phyloP scores from a whole-genome alignment of 2,113 vertebrate species.

The Platanista minor region DNA sequence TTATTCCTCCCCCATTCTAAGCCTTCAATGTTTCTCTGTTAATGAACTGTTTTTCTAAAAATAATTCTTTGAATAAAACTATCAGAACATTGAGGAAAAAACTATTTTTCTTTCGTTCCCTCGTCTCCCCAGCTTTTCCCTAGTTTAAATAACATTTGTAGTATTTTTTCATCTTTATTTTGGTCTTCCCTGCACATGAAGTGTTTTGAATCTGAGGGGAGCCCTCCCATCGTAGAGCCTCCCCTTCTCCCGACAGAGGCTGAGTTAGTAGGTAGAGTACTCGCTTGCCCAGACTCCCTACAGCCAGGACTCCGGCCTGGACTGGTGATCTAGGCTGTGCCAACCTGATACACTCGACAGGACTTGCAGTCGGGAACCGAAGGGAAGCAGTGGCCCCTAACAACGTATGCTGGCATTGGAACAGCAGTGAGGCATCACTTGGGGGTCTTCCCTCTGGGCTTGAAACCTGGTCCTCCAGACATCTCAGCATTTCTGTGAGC shows the following conservation, averaged over 20 bases:
- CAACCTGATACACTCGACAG: not conserved
- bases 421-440: not conserved
- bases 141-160: not conserved
- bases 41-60: too few relatives aligned
- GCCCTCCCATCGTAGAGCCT: not conserved
- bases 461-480: not conserved
- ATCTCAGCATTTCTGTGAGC: not conserved
- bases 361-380: not conserved
- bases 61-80: too few relatives aligned
- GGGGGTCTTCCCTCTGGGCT: not conserved
- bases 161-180: not conserved
- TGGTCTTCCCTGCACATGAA: not conserved
- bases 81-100: too few relatives aligned
- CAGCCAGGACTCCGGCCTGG: not conserved
- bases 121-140: not conserved
- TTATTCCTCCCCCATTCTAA: too few relatives aligned
- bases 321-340: not conserved
- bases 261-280: not conserved
- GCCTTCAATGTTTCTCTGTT: too few relatives aligned
- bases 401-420: not conserved
- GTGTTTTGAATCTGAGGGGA: not conserved
- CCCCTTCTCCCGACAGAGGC: not conserved
- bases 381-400: not conserved
- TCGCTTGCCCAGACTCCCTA: not conserved
- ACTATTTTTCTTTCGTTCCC: not conserved